phyloP scores from a whole-genome alignment of 2,113 vertebrate genomes.

The Glaucidium brasilianum region DNA sequence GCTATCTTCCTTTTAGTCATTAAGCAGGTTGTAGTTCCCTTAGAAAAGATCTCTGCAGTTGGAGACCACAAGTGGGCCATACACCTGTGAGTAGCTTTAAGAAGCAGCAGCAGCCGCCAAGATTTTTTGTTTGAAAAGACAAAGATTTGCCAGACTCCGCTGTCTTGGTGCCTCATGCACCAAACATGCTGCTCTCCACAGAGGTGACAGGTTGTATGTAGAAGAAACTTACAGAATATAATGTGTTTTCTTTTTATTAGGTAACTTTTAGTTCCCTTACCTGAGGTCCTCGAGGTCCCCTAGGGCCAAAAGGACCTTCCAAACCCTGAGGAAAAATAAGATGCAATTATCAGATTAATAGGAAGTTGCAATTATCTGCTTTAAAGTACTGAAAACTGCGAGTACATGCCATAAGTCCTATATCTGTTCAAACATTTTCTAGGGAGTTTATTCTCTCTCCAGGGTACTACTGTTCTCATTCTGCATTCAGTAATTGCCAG shows the following conservation, averaged over 20 bases:
- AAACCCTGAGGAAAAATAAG: constrained; percentile 43
- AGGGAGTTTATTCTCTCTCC: not conserved
- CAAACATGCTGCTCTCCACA: not conserved
- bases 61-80: not conserved
- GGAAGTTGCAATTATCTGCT: not conserved
- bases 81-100: not conserved
- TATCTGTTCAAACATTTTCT: not conserved
- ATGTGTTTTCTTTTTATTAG: not conserved
- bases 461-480: not conserved
- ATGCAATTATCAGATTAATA: not conserved
- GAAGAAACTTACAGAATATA: not conserved
- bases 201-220: not conserved
- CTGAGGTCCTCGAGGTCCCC: constrained; percentile 79
- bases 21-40: not conserved
- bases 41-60: not conserved
- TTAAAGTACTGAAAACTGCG: not conserved
- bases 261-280: constrained; percentile 55
- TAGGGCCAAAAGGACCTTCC: constrained; percentile 65
- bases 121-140: not conserved
- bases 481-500: not conserved
- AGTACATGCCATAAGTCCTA: not conserved
- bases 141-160: not conserved
- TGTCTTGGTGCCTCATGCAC: not conserved
- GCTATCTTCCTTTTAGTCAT: not conserved
- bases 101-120: not conserved